Evolutionary conservation across 2,888 invertebrate genomes (phyloP), one percentile per base, ranked within the genome.

Genomic region (Chorisops tibialis): DNA sequence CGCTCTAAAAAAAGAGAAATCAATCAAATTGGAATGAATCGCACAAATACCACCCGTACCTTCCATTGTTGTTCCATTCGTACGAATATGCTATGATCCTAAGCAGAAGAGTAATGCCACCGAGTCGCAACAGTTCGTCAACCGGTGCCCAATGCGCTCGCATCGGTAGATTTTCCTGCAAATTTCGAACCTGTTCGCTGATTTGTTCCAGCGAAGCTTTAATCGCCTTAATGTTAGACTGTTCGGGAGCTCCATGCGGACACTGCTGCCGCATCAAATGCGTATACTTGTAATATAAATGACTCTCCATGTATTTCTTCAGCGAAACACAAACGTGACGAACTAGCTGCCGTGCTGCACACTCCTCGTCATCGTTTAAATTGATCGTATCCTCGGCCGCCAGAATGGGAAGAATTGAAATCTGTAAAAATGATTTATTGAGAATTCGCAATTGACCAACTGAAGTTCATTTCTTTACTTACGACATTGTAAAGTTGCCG

Each of bases 41-140:
- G n/a, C n/a, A n/a, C n/a, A n/a, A n/a, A n/a, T n/a, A 30, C 9
- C 30, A 30, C 30, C 7, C 9, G 6, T 21, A 85, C 84, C 88
- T 85, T 69, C 93, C 93, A 68, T 88, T 88, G 73, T 89, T 92
- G 77, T 91, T 93, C 95, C 96, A 96, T 70, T 95, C 93, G 73
- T 91, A 91, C 0, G 93, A 89, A 71, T 91, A 88, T 0, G 91
- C 92, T 18, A 96, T 89, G 4, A 96, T 89, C 74, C 91, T 89
- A 65, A 96, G 79, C 22, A 97, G 80, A 56, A 94, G 81, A 1
- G 86, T 83, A 14, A 93, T 85, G 1, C 93, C 94, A 3, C 94
- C 93, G 35, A 96, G 81, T 70, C 88, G 87, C 64, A 92, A 79
- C 24, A 97, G 82, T 69, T 93, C 88, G 73, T 94, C 93, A 0